phyloP scores from a whole-genome alignment of 1,140 invertebrate species.

The Trachelipus rathkii region DNA sequence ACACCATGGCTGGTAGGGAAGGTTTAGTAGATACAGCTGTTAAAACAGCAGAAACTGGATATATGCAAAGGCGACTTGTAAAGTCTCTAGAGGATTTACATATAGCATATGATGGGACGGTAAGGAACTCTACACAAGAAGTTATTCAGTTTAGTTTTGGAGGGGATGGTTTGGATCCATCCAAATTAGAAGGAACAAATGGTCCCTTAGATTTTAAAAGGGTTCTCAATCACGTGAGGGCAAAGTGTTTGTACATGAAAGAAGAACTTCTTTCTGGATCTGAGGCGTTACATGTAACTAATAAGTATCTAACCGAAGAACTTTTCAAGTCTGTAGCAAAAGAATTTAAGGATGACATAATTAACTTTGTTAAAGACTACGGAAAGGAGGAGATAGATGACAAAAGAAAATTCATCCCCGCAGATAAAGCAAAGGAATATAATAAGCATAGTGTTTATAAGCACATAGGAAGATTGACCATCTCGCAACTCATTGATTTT shows the following conservation, averaged over 20 bases:
- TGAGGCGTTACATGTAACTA: slow-evolving; percentile 61
- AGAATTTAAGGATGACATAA: slow-evolving; percentile 70
- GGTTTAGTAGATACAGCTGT: slow-evolving; percentile 98
- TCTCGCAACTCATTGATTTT: slow-evolving; percentile 77
- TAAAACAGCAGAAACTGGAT: slow-evolving; percentile 98
- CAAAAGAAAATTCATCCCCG: slow-evolving; percentile 20
- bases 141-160: slow-evolving; percentile 84
- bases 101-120: slow-evolving; percentile 92
- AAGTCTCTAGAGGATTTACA: slow-evolving; percentile 95
- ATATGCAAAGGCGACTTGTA: slow-evolving; percentile 93
- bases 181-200: slow-evolving; percentile 74
- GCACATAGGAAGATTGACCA: slow-evolving; percentile 72
- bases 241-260: slow-evolving; percentile 62
- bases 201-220: slow-evolving; percentile 75
- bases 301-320: slow-evolving; percentile 48
- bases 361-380: slow-evolving; percentile 51
- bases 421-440: slow-evolving; percentile 49
- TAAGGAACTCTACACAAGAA: slow-evolving; percentile 93
- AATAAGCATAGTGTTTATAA: slow-evolving; percentile 52
- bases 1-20: slow-evolving; percentile 97
- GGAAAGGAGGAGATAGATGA: slow-evolving; percentile 39
- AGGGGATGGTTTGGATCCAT: slow-evolving; percentile 92
- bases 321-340: slow-evolving; percentile 62
- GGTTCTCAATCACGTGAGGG: slow-evolving; percentile 73
- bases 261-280: slow-evolving; percentile 66